A percentile compares a stretch with the other conserved stretches of the same genome.
These are phyloP conservation scores for Coluber constrictor DNA, from an alignment of 2,797 vertebrate genomes.

Conservation along the genomic window DNA sequence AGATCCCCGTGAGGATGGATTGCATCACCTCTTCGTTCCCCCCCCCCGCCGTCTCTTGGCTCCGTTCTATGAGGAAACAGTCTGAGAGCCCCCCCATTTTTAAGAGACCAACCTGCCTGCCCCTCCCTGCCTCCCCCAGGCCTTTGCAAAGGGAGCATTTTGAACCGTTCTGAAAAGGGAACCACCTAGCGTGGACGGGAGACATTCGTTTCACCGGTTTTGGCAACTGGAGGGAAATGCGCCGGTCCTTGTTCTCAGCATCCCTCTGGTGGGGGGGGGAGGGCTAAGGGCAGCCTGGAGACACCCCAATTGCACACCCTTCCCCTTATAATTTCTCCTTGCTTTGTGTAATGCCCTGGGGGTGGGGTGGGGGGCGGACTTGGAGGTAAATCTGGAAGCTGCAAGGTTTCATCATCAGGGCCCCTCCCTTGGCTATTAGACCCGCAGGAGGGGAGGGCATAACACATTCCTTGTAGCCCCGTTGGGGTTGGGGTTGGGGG, in stretches of 20 bases:
- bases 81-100: background rate
- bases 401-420: background rate
- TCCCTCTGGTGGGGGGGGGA: background rate
- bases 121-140: background rate
- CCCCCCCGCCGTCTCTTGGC: background rate
- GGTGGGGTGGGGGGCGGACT: no score
- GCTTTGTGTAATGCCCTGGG: background rate
- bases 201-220: background rate
- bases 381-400: background rate
- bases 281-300: background rate
- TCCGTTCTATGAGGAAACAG: background rate
- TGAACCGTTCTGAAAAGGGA: background rate
- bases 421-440: background rate
- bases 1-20: background rate
- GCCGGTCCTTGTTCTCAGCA: background rate
- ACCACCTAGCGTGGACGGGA: accelerated
- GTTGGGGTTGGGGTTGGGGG: background rate
- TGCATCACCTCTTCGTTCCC: background rate
- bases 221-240: background rate
- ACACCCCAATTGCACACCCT: background rate
- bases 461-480: background rate
- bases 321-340: background rate
- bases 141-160: background rate
- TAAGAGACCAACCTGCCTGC: background rate
- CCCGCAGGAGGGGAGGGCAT: background rate